A percentile compares a stretch with the other conserved stretches of the same genome.
phyloP scores from a whole-genome alignment of 2,113 vertebrate genomes.

The Ploceus nigricollis region DNA sequence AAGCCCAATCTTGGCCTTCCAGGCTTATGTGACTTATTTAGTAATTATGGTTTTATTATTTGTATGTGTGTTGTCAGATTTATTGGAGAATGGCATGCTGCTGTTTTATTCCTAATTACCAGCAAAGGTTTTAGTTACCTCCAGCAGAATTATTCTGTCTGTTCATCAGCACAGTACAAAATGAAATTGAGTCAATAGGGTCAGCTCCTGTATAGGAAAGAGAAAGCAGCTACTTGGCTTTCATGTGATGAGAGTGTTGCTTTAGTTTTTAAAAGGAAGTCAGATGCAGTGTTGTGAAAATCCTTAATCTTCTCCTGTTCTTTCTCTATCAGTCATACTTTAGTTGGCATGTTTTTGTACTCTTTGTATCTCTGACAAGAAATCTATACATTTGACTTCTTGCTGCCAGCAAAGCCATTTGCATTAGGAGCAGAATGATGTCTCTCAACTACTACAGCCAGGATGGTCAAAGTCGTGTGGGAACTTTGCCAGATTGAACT shows the following conservation, averaged over 20 bases:
- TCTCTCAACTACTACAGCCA: neutral
- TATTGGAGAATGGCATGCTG: neutral
- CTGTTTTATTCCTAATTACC: neutral
- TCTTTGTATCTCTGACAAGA: neutral
- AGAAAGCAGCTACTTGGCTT: neutral
- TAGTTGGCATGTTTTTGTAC: neutral
- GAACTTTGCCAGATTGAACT: neutral
- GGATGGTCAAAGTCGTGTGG: neutral
- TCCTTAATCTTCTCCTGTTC: neutral
- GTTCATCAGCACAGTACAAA: neutral
- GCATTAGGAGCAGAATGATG: neutral
- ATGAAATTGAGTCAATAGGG: neutral
- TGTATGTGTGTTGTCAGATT: neutral
- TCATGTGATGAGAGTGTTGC: neutral
- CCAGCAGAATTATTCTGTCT: neutral
- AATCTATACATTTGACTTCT: neutral
- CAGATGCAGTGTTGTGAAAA: neutral
- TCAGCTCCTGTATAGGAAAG: neutral
- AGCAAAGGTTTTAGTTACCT: neutral
- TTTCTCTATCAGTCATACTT: neutral
- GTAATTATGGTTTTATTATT: neutral
- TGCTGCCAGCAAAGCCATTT: conserved; percentile 17
- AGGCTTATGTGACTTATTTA: neutral
- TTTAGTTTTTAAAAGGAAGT: neutral
- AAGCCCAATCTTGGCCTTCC: neutral